phyloP scores from a whole-genome alignment of 2,797 vertebrate species.

The Meda fulgida region DNA sequence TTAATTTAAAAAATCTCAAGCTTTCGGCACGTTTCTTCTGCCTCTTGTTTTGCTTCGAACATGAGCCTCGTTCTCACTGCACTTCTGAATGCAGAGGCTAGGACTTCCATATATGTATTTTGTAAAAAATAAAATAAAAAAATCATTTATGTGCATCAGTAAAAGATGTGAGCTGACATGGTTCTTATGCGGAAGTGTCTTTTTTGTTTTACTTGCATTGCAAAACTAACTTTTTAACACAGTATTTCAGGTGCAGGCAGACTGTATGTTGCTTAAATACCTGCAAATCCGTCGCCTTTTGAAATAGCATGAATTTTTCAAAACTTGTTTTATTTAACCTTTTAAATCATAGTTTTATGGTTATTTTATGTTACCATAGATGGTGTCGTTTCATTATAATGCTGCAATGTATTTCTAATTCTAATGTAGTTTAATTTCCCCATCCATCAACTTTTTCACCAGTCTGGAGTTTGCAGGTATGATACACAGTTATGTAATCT shows the following conservation, averaged over 20 bases:
- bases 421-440: background rate
- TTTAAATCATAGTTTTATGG: background rate
- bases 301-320: background rate
- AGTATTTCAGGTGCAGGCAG: background rate
- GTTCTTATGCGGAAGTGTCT: conserved; percentile 43
- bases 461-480: background rate
- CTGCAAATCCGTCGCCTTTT: background rate
- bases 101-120: conserved; percentile 63
- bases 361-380: background rate
- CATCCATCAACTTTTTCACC: background rate
- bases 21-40: conserved; percentile 51
- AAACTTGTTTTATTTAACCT: background rate
- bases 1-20: conserved; percentile 67
- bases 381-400: background rate
- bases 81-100: conserved; percentile 54
- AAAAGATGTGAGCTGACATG: conserved; percentile 68
- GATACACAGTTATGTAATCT: background rate
- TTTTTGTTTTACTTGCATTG: background rate
- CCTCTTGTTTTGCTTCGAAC: conserved; percentile 46
- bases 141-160: conserved; percentile 66
- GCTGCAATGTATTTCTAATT: background rate
- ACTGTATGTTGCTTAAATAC: background rate
- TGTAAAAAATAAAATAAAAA: conserved; percentile 65
- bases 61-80: conserved; percentile 34
- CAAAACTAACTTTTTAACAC: background rate